phyloP scores from a whole-genome alignment of 2,797 vertebrate species.

The Pogoniulus pusillus region DNA sequence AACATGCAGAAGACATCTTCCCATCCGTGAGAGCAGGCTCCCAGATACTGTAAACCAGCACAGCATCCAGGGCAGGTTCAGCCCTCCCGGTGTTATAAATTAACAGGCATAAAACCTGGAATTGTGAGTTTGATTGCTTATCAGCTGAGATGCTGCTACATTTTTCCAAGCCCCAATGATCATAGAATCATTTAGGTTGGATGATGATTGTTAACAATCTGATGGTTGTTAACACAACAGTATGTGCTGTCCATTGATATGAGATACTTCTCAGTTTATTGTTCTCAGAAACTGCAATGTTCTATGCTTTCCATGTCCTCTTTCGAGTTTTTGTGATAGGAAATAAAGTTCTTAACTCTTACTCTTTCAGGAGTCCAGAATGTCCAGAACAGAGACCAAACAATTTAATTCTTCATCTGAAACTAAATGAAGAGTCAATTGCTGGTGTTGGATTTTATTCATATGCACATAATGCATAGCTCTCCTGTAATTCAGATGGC shows the following conservation, averaged over 20 bases:
- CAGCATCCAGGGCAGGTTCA: background rate
- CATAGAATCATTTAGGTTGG: background rate
- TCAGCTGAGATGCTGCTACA: background rate
- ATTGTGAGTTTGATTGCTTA: background rate
- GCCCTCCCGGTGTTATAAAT: background rate
- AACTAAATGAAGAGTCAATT: background rate
- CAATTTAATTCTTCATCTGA: background rate
- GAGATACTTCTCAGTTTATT: background rate
- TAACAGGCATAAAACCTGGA: background rate
- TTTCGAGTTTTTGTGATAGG: background rate
- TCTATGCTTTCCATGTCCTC: background rate
- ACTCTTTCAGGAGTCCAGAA: background rate
- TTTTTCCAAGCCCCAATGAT: background rate
- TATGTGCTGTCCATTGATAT: background rate
- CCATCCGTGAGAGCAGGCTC: background rate
- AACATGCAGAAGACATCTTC: background rate
- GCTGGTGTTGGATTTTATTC: background rate
- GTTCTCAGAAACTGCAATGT: background rate
- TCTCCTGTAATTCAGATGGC: background rate
- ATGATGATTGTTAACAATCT: background rate
- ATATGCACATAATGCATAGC: background rate
- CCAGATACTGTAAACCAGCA: background rate
- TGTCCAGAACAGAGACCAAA: background rate
- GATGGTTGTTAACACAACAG: background rate
- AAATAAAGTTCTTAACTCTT: background rate